phyloP scores from a whole-genome alignment of 2,113 vertebrate genomes.

The Macrotis lagotis region DNA sequence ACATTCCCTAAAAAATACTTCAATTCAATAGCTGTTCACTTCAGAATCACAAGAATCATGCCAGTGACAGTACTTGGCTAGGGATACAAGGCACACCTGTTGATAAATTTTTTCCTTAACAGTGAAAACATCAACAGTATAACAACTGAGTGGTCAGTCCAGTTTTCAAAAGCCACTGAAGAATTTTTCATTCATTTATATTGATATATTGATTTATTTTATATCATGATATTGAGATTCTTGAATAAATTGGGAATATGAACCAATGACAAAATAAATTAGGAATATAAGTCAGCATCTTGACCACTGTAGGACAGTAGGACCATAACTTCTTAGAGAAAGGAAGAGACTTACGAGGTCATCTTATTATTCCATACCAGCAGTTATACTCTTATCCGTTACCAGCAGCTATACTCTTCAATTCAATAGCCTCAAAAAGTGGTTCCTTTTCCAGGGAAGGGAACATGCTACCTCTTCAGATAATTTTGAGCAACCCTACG shows the following conservation, averaged over 20 bases:
- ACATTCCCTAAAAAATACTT: neutral
- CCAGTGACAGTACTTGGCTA: slow-evolving; percentile 50
- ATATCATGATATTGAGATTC: neutral
- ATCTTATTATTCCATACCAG: neutral
- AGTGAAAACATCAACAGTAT: neutral
- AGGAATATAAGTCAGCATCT: neutral
- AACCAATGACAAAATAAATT: slow-evolving; percentile 1
- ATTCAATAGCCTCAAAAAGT: neutral
- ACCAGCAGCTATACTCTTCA: neutral
- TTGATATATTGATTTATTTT: slow-evolving; percentile 21
- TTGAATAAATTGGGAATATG: neutral
- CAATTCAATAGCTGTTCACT: neutral
- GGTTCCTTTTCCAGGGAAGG: neutral
- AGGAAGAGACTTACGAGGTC: neutral
- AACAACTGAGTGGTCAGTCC: neutral
- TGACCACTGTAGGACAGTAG: neutral
- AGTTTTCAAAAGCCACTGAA: slow-evolving; percentile 14
- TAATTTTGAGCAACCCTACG: neutral
- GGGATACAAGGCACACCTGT: slow-evolving; percentile 3
- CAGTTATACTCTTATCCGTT: neutral
- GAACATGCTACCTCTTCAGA: neutral
- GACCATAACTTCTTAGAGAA: neutral
- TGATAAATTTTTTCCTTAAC: neutral
- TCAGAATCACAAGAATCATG: slow-evolving; percentile 55
- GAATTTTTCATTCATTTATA: neutral